These are phyloP conservation scores for Lasioglossum villosulum DNA, from an alignment of 2,888 invertebrate genomes.

Conservation along the genomic window DNA sequence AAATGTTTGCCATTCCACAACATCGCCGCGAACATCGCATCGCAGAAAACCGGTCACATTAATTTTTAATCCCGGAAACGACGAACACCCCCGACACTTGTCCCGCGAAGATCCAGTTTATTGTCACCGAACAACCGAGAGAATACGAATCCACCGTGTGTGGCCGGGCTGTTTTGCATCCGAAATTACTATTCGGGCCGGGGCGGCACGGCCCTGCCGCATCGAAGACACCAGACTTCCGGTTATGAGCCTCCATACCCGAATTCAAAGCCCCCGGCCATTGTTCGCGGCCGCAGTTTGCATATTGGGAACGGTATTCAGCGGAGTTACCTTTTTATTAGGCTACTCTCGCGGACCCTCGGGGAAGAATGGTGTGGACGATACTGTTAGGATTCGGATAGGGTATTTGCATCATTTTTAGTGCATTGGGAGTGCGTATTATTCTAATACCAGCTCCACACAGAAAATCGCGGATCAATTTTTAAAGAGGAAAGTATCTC, in stretches of 20 bases:
- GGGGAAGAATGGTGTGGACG: not conserved
- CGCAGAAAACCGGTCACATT: constrained; percentile 2
- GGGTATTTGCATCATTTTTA: not conserved
- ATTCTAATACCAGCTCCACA: no score
- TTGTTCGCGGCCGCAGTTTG: constrained; percentile 71
- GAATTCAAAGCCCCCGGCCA: constrained; percentile 51
- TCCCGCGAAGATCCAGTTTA: constrained; percentile 23
- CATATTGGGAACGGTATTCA: constrained; percentile 58
- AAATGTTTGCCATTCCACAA: constrained; percentile 7
- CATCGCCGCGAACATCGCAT: not conserved
- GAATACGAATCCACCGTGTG: constrained; percentile 6
- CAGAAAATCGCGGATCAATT: no score
- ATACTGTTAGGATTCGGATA: not conserved
- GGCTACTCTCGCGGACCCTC: not conserved
- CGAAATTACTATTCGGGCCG: constrained; percentile 27
- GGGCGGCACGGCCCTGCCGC: not conserved
- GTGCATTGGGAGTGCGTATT: no score
- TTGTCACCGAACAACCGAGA: constrained; percentile 4
- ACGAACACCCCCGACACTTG: not conserved
- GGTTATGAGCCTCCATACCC: constrained; percentile 41
- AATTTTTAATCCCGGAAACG: constrained; percentile 22
- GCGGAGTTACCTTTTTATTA: not conserved
- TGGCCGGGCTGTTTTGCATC: constrained; percentile 36
- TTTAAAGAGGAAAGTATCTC: no score
- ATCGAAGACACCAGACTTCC: constrained; percentile 40